Base-by-base conservation (phyloP, 2,888 invertebrate genomes). In the Pammene fasciana region DNA sequence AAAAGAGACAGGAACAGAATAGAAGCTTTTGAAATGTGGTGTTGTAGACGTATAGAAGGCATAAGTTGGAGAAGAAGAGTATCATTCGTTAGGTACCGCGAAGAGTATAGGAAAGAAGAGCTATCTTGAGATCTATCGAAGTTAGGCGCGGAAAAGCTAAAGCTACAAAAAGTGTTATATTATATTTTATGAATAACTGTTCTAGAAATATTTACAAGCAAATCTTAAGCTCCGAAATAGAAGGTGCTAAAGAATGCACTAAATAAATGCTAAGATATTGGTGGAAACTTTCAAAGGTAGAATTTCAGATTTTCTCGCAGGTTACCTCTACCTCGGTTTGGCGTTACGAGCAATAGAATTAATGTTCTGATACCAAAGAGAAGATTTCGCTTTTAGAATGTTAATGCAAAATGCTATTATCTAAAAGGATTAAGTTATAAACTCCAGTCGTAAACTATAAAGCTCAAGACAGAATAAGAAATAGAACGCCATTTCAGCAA, bases 321-420 rank as follows among this genome's bases (percentile, higher is more conserved):
- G 10, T 14, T 5, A 10, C 55, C 26, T 55, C 13, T 13, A 11
- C 7, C 16, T n/a, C n/a, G n/a, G n/a, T n/a, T n/a, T 9, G 55
- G 10, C 14, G 13, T 55, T 11, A 38, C 38, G 38, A 16, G 38
- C 38, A 55, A 16, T 55, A 16, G 9, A 36, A 34, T 46, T 54
- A 36, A 55, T 55, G n/a, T n/a, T 8, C 8, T 55, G 36, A n/a
- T 34, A 36, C 9, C 54, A 5, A 14, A 14, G 14, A 36, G 54
- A 34, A 34, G 14, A 36, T 8, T 13, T 36, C 26, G 18, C 34
- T 52, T 13, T 34, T 7, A 13, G 34, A 34, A 52, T 52, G 7
- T 52, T 52, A 52, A 14, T 55, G 55, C 14, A n/a, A 55, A 55
- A 55, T n/a, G 52, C 13, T 52, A 7, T 52, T 13, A 52, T 4